Evolutionary conservation across 2,113 vertebrate genomes (phyloP).

Genomic region (Hippocampus abdominalis): DNA sequence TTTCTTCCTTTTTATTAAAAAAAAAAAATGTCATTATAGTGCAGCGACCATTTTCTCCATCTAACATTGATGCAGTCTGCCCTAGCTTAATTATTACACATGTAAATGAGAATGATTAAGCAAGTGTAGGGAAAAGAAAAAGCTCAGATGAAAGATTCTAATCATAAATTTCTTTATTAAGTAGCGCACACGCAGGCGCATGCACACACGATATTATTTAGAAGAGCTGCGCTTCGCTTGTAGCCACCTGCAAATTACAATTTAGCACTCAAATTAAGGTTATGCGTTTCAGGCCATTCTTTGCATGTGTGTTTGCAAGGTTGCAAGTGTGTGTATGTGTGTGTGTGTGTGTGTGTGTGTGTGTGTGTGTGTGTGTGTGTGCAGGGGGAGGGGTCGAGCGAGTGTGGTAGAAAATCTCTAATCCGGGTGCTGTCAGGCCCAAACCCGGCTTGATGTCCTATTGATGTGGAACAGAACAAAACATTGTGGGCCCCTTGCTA

Average conservation of each 20-base stretch:
- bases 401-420: slow-evolving; percentile 76
- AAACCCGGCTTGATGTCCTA: slow-evolving; percentile 73
- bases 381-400: slow-evolving; percentile 76
- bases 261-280: slow-evolving; percentile 76
- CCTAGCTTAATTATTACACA: not conserved
- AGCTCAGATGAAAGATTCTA: not conserved
- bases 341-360: slow-evolving; percentile 49
- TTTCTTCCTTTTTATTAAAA: too few relatives aligned
- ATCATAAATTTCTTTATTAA: not conserved
- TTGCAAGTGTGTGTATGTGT: slow-evolving; percentile 30
- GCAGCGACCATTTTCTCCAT: not conserved
- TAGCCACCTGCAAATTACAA: slow-evolving; percentile 81
- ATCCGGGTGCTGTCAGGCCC: slow-evolving; percentile 74
- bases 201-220: slow-evolving; percentile 24
- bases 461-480: slow-evolving; percentile 80
- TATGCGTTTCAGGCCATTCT: slow-evolving; percentile 74
- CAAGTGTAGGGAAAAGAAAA: not conserved
- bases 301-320: slow-evolving; percentile 36
- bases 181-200: not conserved
- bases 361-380: slow-evolving; percentile 25
- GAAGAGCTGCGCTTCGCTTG: slow-evolving; percentile 44
- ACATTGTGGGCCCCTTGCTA: slow-evolving; percentile 84
- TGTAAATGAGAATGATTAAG: not conserved
- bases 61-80: not conserved
- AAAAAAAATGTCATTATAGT: too few relatives aligned